Conservation (phyloP, 2,797 vertebrate species). For the Kryptolebias ocellatus region DNA sequence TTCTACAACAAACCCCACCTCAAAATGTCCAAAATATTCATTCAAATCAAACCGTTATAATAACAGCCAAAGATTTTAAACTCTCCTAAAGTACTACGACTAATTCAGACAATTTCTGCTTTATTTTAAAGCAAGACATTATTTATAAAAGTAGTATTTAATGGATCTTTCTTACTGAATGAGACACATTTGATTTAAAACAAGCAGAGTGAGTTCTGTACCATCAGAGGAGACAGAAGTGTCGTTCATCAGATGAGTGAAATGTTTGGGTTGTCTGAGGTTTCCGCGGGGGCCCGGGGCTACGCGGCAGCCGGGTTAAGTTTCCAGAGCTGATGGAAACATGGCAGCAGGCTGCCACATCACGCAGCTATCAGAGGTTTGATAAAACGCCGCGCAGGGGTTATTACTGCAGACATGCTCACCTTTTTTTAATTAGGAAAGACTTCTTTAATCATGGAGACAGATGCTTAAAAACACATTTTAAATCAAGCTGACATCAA, state of each 20-base stretch:
- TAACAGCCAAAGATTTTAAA: too few species aligned
- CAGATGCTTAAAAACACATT: too few species aligned
- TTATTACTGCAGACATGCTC: not conserved
- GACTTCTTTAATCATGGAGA: not conserved
- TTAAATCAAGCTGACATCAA: not conserved
- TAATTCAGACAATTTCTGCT: too few species aligned
- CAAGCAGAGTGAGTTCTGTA: not conserved
- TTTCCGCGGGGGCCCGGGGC: constrained; percentile 68
- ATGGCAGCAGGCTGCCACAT: constrained; percentile 51
- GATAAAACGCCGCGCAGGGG: constrained; percentile 5
- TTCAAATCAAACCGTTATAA: too few species aligned
- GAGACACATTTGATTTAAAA: not conserved
- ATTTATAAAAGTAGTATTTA: not conserved
- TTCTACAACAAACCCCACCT: too few species aligned
- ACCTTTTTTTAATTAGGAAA: not conserved
- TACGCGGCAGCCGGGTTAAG: constrained; percentile 71
- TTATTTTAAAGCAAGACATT: too few species aligned
- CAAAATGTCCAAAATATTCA: too few species aligned
- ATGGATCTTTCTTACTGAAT: not conserved
- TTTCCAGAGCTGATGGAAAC: constrained; percentile 82
- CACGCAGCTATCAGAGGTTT: constrained; percentile 32
- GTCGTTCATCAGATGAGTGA: constrained; percentile 14
- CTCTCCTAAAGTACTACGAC: too few species aligned
- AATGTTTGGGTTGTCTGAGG: constrained; percentile 59
- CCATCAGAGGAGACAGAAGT: not conserved